Base-by-base conservation (phyloP, 2,888 invertebrate genomes). In the Allolobophora icterica region DNA sequence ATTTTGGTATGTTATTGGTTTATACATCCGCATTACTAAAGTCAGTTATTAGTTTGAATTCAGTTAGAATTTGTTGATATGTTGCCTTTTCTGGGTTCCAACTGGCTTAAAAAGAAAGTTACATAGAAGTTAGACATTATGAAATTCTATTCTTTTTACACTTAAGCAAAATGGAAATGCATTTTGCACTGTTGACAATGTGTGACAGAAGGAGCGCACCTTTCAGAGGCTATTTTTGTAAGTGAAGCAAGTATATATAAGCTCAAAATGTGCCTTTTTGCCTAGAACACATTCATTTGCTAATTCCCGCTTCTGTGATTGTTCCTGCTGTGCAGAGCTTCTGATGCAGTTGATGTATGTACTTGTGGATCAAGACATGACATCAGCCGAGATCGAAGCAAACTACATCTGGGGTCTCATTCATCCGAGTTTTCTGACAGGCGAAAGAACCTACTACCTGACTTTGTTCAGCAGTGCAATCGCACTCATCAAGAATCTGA, bases 381-480 rank as follows among this genome's bases (percentile, higher is more conserved):
- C 98, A 17, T 97, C 98, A 52, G 98, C 98, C 0, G 99, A 99
- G 96, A 97, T 99, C 91, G 99, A 99, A 95, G 98, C 98, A 0
- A 98, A 98, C 95, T 97, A 98, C 95, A 99, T 99, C 98, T 98
- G 98, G 96, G 98, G 96, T 40, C 96, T 99, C 84, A 96, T 99
- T 71, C 99, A 99, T 92, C 98, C 98, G 1, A 98, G 98, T 0
- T 96, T 99, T 90, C 96, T 98, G 90, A 97, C 97, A 0, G 98
- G 98, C 6, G 98, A 99, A 95, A 98, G 98, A 0, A 98, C 98
- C 11, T 99, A 99, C 95, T 99, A 99, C 95, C 96, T 99, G 92
- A 98, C 99, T 0, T 98, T 98, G 0, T 96, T 99, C 91, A 98
- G 98, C 94, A 98, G 98, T 91, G 99, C 99, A 35, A 98, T 99